Conservation (phyloP, 2,797 vertebrate genomes). For the Rhinella marina region DNA sequence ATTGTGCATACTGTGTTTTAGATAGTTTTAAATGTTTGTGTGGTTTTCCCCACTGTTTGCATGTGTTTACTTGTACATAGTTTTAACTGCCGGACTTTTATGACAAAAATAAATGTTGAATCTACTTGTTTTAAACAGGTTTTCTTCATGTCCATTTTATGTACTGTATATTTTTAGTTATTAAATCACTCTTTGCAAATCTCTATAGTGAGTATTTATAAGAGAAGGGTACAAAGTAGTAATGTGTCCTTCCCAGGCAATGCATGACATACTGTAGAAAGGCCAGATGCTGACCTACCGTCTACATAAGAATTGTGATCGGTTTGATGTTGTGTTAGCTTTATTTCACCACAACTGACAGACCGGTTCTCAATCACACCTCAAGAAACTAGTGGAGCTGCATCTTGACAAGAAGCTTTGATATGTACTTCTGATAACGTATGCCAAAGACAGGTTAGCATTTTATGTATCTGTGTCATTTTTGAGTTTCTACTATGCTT, state of each 20-base stretch:
- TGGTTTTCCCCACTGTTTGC: slow-evolving; percentile 73
- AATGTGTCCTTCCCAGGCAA: background rate
- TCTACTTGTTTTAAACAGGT: slow-evolving; percentile 79
- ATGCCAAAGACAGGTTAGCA: too few relatives aligned
- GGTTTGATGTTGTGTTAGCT: background rate
- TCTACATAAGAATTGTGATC: background rate
- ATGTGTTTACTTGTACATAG: slow-evolving; percentile 87
- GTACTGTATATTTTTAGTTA: background rate
- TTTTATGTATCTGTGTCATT: too few relatives aligned
- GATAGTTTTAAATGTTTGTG: slow-evolving; percentile 73
- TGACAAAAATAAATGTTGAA: slow-evolving; percentile 89
- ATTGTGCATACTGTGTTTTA: slow-evolving; percentile 78
- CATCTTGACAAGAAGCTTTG: too few relatives aligned
- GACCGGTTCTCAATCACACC: too few relatives aligned
- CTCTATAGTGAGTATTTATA: background rate
- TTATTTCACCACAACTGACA: too few relatives aligned
- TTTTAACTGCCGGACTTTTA: slow-evolving; percentile 91
- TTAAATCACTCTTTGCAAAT: slow-evolving; percentile 26
- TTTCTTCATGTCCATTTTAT: slow-evolving; percentile 29
- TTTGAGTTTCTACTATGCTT: too few relatives aligned
- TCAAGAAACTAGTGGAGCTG: too few relatives aligned
- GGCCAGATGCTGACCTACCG: background rate
- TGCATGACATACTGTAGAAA: background rate
- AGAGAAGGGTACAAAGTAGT: background rate
- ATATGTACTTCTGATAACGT: too few relatives aligned